A percentile compares a stretch with the other conserved stretches of the same genome.
Evolutionary conservation across 2,888 invertebrate species (phyloP).

Genomic region (Carabus problematicus): DNA sequence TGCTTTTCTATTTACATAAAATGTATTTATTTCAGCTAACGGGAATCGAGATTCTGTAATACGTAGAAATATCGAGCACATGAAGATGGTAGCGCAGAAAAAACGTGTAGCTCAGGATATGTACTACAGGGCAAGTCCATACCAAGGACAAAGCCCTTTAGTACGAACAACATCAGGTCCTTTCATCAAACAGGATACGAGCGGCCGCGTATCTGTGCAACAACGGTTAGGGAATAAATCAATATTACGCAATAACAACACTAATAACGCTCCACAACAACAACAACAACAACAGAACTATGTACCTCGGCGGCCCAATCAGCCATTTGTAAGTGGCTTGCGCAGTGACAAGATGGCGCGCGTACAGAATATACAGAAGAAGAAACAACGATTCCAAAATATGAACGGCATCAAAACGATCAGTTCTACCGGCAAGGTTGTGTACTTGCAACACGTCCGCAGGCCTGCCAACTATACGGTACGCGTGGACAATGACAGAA

Average conservation of each 20-base stretch:
- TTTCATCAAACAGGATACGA: constrained; percentile 27
- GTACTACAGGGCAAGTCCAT: constrained; percentile 14
- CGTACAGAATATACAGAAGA: constrained; percentile 26
- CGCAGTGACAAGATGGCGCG: constrained; percentile 30
- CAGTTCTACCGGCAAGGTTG: constrained; percentile 21
- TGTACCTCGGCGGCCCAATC: constrained; percentile 10
- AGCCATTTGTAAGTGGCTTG: background rate
- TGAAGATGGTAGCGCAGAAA: constrained; percentile 30
- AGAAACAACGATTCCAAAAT: constrained; percentile 13
- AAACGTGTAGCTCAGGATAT: constrained; percentile 28
- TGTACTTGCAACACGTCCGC: constrained; percentile 17
- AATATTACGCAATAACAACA: background rate
- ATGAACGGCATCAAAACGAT: constrained; percentile 20
- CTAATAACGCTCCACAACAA: background rate
- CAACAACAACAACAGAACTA: constrained; percentile 12
- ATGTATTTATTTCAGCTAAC: too few relatives aligned
- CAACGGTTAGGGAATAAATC: constrained; percentile 26
- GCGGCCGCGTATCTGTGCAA: constrained; percentile 20
- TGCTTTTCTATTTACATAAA: too few relatives aligned
- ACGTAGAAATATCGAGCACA: constrained; percentile 20
- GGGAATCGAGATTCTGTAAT: constrained; percentile 21
- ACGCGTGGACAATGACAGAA: constrained; percentile 26
- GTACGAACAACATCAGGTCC: constrained; percentile 18
- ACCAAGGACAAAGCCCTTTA: constrained; percentile 20
- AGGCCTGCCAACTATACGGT: constrained; percentile 28